phyloP scores from a whole-genome alignment of 2,888 invertebrate genomes.

The Sarcophaga rosellei region DNA sequence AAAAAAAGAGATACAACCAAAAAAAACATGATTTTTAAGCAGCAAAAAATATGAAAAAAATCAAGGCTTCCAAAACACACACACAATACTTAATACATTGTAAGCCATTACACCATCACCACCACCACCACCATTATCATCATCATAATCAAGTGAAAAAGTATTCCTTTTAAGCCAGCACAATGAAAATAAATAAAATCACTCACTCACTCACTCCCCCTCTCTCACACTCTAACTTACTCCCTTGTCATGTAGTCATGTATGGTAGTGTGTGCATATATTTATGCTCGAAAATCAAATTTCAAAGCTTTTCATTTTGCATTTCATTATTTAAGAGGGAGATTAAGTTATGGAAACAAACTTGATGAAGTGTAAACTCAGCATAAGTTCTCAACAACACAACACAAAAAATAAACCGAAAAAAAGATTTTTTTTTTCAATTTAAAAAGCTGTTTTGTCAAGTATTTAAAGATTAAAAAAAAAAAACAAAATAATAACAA shows the following conservation, averaged over 20 bases:
- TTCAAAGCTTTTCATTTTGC: background rate
- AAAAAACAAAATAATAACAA: background rate
- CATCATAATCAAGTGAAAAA: background rate
- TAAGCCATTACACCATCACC: background rate
- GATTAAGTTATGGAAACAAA: constrained; percentile 56
- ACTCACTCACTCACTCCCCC: no score
- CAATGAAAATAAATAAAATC: background rate
- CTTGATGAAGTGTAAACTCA: constrained; percentile 60
- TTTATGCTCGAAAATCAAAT: background rate
- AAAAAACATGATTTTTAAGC: background rate
- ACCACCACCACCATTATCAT: background rate
- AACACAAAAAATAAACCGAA: background rate
- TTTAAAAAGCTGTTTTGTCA: constrained; percentile 6
- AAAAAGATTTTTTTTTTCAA: background rate
- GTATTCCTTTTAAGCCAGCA: background rate
- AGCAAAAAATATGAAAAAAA: background rate
- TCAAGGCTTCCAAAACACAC: background rate
- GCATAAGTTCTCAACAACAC: constrained; percentile 12
- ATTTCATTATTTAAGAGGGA: constrained; percentile 8
- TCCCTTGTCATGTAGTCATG: no score
- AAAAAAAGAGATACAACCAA: background rate
- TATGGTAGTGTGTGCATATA: no score
- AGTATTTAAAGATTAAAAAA: constrained; percentile 12
- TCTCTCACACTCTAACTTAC: no score
- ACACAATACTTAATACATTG: constrained; percentile 6